Evolutionary conservation across 1,140 invertebrate species (phyloP).

Genomic region (Cheumatopsyche charites): DNA sequence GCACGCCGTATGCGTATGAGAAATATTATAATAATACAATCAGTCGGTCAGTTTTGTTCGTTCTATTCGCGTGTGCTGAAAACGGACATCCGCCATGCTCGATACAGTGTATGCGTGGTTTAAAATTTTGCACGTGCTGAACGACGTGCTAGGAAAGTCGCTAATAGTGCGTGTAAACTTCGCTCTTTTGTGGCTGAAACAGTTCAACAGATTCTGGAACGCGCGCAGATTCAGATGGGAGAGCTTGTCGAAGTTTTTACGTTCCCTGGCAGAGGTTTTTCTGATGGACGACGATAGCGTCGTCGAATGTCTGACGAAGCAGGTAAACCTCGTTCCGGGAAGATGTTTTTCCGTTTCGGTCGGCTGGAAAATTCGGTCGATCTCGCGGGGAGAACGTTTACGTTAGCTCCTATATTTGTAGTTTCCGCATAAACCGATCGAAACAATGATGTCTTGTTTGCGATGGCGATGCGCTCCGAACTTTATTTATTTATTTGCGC

Average conservation of each 20-base stretch:
- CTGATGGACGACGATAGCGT: slow-evolving; percentile 57
- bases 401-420: too few species aligned
- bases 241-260: slow-evolving; percentile 56
- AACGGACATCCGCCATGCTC: slow-evolving; percentile 21
- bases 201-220: slow-evolving; percentile 46
- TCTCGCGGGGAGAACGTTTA: too few species aligned
- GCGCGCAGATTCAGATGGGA: slow-evolving; percentile 58
- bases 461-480: background rate
- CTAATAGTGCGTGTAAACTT: background rate
- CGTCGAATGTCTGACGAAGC: too few species aligned
- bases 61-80: background rate
- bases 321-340: too few species aligned
- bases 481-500: background rate
- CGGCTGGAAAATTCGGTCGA: background rate
- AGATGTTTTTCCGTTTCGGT: background rate
- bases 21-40: too few species aligned
- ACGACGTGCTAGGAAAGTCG: background rate
- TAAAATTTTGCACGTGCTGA: background rate
- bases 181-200: slow-evolving; percentile 48
- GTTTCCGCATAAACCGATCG: too few species aligned
- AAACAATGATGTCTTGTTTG: background rate
- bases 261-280: slow-evolving; percentile 56
- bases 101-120: slow-evolving; percentile 18
- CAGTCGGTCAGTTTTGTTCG: background rate
- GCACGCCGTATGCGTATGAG: background rate